phyloP scores from a whole-genome alignment of 2,113 vertebrate species.

The Diadophis punctatus region DNA sequence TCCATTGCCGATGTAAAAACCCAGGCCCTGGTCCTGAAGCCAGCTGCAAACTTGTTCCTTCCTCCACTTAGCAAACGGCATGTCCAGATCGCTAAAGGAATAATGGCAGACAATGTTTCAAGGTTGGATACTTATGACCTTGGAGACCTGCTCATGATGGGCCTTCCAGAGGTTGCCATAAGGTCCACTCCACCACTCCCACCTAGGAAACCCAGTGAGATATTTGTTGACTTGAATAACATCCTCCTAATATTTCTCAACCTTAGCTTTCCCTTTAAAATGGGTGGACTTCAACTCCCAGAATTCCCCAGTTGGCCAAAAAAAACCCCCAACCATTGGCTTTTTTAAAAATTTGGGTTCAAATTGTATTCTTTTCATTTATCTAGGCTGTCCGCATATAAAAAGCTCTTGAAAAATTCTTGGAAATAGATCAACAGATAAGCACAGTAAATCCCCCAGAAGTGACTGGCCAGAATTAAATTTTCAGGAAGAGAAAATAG shows the following conservation, averaged over 20 bases:
- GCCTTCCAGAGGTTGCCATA: not conserved
- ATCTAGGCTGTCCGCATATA: not conserved
- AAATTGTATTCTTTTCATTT: not conserved
- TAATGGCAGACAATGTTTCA: not conserved
- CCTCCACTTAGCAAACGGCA: conserved; percentile 94
- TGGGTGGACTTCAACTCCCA: no score
- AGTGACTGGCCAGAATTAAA: not conserved
- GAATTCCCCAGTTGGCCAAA: no score
- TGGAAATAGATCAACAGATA: not conserved
- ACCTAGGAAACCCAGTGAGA: not conserved
- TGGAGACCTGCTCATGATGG: not conserved
- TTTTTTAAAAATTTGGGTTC: not conserved
- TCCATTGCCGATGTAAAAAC: conserved; percentile 82
- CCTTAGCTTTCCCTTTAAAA: no score
- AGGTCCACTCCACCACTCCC: not conserved
- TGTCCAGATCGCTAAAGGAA: conserved; percentile 83
- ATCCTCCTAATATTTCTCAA: no score
- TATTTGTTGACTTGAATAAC: no score
- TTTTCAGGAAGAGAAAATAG: not conserved
- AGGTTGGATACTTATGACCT: not conserved
- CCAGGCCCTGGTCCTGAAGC: conserved; percentile 92
- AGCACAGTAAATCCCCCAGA: not conserved
- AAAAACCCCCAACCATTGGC: no score
- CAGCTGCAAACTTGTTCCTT: conserved; percentile 94
- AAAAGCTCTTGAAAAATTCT: not conserved